Evolutionary conservation across 2,888 invertebrate genomes (phyloP).

Genomic region (Empis livida): DNA sequence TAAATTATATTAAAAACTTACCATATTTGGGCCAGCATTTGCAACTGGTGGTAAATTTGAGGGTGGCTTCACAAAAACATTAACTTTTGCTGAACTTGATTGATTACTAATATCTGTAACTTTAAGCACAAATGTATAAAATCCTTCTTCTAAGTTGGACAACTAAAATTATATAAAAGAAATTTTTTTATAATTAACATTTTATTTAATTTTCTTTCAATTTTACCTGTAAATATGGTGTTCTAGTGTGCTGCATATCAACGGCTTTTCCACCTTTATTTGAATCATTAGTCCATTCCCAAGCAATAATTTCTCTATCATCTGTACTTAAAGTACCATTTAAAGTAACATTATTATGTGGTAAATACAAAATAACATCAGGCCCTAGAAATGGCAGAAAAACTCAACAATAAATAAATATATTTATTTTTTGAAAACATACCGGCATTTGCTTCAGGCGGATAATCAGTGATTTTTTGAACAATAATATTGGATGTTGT

Average conservation of each 20-base stretch:
- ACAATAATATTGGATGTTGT: conserved; percentile 82
- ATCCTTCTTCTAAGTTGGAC: conserved; percentile 83
- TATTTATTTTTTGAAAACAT: conserved; percentile 5
- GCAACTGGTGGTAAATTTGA: conserved; percentile 74
- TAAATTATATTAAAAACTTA: conserved; percentile 14
- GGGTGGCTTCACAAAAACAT: conserved; percentile 85
- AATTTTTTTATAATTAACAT: background rate
- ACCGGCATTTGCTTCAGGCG: conserved; percentile 88
- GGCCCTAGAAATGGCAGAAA: conserved; percentile 45
- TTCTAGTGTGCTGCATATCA: conserved; percentile 91
- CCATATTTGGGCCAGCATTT: conserved; percentile 45
- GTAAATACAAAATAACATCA: conserved; percentile 79
- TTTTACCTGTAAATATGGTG: conserved; percentile 63
- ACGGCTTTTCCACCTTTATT: conserved; percentile 82
- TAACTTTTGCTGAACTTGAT: conserved; percentile 73
- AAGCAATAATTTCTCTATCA: conserved; percentile 82
- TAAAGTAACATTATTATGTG: conserved; percentile 71
- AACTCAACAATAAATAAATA: too few species aligned
- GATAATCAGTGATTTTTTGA: conserved; percentile 83
- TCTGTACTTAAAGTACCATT: conserved; percentile 87
- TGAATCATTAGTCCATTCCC: conserved; percentile 92
- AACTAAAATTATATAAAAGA: conserved; percentile 34
- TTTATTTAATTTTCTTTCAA: too few species aligned
- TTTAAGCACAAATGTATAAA: conserved; percentile 85
- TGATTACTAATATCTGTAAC: conserved; percentile 88